These are phyloP conservation scores for Polietes domitor DNA, from an alignment of 2,888 invertebrate genomes.

Conservation along the genomic window DNA sequence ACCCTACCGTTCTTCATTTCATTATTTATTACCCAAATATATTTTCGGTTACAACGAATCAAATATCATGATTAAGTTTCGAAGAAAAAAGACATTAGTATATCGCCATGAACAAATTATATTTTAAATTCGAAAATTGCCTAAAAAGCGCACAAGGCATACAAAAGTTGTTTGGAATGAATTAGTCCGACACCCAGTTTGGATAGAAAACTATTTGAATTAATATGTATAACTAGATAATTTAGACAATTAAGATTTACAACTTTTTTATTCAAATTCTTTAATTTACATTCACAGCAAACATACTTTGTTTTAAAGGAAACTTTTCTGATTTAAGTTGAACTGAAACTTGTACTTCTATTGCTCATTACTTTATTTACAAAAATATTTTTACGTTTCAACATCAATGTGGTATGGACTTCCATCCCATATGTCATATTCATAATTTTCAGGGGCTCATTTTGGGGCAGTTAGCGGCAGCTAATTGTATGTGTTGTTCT, in stretches of 20 bases:
- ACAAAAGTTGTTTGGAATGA: not conserved
- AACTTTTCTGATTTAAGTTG: not conserved
- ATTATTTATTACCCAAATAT: not conserved
- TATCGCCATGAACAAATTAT: constrained; percentile 42
- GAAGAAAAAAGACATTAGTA: constrained; percentile 46
- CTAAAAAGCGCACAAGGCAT: constrained; percentile 4
- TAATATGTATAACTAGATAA: not conserved
- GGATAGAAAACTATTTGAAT: not conserved
- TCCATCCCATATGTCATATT: too few relatives aligned
- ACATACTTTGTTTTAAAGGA: not conserved
- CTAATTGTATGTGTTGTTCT: too few relatives aligned
- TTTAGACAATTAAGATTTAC: constrained; percentile 16
- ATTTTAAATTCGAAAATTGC: constrained; percentile 7
- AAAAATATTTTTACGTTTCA: too few relatives aligned
- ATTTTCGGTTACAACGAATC: constrained; percentile 45
- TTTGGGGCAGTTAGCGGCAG: too few relatives aligned
- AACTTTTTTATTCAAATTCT: not conserved
- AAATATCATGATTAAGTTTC: constrained; percentile 16
- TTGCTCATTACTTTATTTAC: constrained; percentile 11
- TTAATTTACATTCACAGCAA: not conserved
- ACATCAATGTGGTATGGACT: too few relatives aligned
- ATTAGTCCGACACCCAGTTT: not conserved
- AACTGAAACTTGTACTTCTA: not conserved
- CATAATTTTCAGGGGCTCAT: too few relatives aligned
- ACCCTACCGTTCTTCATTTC: not conserved